These are phyloP conservation scores for Todiramphus chloris DNA, from an alignment of 2,113 vertebrate species.

Conservation along the genomic window DNA sequence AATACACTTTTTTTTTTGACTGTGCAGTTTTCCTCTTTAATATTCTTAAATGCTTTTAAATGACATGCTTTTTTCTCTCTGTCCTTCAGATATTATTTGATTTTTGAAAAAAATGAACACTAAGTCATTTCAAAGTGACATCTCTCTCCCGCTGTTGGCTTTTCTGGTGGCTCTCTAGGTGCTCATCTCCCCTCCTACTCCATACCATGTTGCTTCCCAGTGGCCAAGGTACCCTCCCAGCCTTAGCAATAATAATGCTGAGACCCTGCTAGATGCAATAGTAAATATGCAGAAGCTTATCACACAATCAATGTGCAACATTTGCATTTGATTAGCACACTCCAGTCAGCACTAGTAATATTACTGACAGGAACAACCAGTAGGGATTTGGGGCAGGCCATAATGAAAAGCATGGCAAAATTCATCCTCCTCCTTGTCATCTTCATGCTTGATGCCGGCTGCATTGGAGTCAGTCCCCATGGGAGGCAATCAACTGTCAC, in stretches of 20 bases:
- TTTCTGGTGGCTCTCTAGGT: neutral
- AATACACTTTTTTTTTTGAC: neutral
- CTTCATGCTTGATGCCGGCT: neutral
- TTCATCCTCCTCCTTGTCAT: neutral
- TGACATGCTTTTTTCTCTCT: neutral
- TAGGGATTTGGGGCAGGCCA: neutral
- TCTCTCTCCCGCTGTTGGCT: neutral
- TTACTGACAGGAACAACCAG: neutral
- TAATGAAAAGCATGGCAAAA: neutral
- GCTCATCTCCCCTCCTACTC: neutral
- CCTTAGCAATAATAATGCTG: neutral
- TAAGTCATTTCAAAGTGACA: neutral
- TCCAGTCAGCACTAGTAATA: neutral
- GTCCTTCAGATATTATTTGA: neutral
- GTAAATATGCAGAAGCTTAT: neutral
- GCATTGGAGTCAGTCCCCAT: neutral
- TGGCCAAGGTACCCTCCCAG: neutral
- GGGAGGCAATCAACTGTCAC: fast-evolving
- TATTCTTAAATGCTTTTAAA: neutral
- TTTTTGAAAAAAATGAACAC: neutral
- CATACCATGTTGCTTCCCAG: neutral
- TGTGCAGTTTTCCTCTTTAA: neutral
- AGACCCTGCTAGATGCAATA: neutral
- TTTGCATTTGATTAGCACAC: neutral
- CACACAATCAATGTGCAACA: neutral